Evolutionary conservation across 2,888 invertebrate genomes (phyloP), one percentile per base, ranked within the genome.

Genomic region (Xanthostigma xanthostigma): DNA sequence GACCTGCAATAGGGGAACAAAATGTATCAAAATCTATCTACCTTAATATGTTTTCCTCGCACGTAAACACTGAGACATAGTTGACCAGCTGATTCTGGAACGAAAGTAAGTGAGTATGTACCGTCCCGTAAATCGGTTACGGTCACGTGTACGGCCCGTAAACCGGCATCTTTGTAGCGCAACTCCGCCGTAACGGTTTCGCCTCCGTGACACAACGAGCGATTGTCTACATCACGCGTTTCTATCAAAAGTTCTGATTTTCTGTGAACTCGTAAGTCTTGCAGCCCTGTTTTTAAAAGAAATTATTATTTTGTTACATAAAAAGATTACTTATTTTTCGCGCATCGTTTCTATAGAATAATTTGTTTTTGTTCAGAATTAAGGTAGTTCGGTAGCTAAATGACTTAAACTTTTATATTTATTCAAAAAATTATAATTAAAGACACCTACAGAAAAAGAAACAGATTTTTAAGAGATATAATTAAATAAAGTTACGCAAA

Each of bases 161-260:
- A 46, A 27, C 47, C 66, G 57, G 70, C 72, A 65, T 76, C 75
- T 52, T 72, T 67, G 55, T 74, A 73, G 50, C 70, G 66, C 9
- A 75, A 60, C 55, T 74, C 70, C 0, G 77, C 79, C 1, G 68
- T 66, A 27, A 84, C 73, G 49, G 64, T 63, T 56, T 81, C 76
- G 0, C 82, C 83, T 0, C 82, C 83, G 55, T 81, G 77, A 63
- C 80, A 79, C 36, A 84, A 65, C 1, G 76, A 70, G 48, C 75
- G 75, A 0, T 77, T 78, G 52, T 73, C 76, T 46, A 69, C 70
- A 57, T 84, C 84, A 9, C 78, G 67, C 0, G 81, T 71, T 54
- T 79, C 74, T 51, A 84, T 55, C 3, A 71, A 61, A 0, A 77
- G 68, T 56, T 79, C 78, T 11, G 78, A 76, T 53, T 73, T 75